These are phyloP conservation scores for Polymixis flavicincta DNA, from an alignment of 2,888 invertebrate genomes.

Conservation along the genomic window DNA sequence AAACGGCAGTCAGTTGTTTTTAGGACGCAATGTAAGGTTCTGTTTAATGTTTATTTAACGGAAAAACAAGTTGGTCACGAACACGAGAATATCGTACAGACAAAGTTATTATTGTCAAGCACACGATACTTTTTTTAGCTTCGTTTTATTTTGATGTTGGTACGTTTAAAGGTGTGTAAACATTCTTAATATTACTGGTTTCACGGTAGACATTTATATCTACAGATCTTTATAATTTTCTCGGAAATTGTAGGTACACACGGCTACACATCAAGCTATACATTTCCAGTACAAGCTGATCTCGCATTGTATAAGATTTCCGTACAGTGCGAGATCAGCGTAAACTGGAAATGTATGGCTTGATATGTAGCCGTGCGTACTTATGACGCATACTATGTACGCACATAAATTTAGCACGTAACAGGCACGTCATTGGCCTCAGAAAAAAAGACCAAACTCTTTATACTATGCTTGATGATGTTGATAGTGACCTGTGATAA, in stretches of 20 bases:
- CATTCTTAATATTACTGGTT: background rate
- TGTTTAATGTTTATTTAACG: slow-evolving; percentile 22
- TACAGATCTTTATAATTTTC: slow-evolving; percentile 12
- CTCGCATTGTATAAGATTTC: too few relatives aligned
- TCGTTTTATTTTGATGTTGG: slow-evolving; percentile 3
- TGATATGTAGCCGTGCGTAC: too few relatives aligned
- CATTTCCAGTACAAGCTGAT: too few relatives aligned
- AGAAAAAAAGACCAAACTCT: background rate
- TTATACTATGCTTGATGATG: background rate
- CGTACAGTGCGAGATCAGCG: too few relatives aligned
- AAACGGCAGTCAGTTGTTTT: slow-evolving; percentile 8
- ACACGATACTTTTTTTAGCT: background rate
- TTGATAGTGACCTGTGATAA: background rate
- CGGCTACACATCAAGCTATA: too few relatives aligned
- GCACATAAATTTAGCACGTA: background rate
- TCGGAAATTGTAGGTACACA: slow-evolving; percentile 8
- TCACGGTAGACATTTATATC: background rate
- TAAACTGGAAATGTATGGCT: too few relatives aligned
- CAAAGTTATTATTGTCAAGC: background rate
- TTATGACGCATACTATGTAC: background rate
- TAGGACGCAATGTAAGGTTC: slow-evolving; percentile 6
- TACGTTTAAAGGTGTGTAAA: slow-evolving; percentile 13
- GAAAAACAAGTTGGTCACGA: slow-evolving; percentile 14
- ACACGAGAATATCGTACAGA: background rate
- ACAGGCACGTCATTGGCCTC: background rate